A percentile compares a stretch with the other conserved stretches of the same genome.
These are phyloP conservation scores for Melangyna quadrimaculata DNA, from an alignment of 2,888 invertebrate genomes.

Conservation along the genomic window DNA sequence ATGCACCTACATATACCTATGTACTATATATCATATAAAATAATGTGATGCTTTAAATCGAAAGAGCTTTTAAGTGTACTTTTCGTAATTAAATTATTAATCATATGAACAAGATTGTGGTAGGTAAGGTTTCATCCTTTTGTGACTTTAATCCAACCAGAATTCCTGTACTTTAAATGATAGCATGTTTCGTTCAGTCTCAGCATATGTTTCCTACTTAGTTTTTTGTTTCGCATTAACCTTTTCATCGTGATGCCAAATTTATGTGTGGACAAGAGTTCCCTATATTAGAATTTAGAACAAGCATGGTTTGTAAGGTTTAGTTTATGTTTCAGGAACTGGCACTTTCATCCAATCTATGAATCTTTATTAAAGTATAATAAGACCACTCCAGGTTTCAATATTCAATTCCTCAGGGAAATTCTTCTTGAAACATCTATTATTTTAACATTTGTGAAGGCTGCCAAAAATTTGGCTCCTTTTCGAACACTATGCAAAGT, in stretches of 20 bases:
- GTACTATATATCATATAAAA: not conserved
- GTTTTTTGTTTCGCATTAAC: not conserved
- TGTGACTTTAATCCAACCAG: not conserved
- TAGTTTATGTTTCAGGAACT: not conserved
- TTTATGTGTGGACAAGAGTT: not conserved
- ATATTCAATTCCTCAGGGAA: too few relatives aligned
- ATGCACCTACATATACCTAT: not conserved
- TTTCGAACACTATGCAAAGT: too few relatives aligned
- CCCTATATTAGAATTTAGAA: not conserved
- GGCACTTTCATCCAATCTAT: too few relatives aligned
- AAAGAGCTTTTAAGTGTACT: not conserved
- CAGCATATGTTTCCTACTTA: not conserved
- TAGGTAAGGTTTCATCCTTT: constrained; percentile 41
- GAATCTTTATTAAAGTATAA: too few relatives aligned
- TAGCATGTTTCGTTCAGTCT: constrained; percentile 41
- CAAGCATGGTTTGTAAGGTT: not conserved
- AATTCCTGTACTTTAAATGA: not conserved
- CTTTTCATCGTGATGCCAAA: not conserved
- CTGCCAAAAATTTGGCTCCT: too few relatives aligned
- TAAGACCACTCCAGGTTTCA: too few relatives aligned
- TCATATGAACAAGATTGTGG: not conserved
- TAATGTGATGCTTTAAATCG: not conserved
- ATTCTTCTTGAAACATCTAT: too few relatives aligned
- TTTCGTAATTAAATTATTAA: not conserved
- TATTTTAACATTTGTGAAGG: too few relatives aligned